Evolutionary conservation across 1,140 invertebrate species (phyloP), one percentile per base, ranked within the genome.

Genomic region (Oedothorax gibbosus): DNA sequence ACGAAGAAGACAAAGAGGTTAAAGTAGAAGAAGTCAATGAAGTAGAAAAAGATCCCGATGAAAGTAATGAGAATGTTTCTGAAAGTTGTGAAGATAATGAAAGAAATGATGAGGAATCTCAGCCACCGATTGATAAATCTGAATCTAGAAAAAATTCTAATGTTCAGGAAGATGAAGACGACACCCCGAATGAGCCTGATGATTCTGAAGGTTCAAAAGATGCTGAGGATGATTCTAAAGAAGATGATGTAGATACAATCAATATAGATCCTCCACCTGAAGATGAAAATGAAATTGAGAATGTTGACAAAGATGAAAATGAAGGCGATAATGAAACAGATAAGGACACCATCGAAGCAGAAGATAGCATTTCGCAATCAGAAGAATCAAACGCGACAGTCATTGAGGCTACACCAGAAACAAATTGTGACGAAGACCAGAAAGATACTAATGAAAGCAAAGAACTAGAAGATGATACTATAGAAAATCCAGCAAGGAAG

Each of bases 41-140:
- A n/a, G 15, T n/a, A 11, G 60, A 53, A 51, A 50, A 65, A 65
- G n/a, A 50, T 15, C 21, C 50, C 7, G 14, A 66, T 54, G 77
- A 54, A 68, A 68, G 51, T 68, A 79, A 68, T 57, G 80, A 49
- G 71, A 18, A 56, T 79, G 65, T 73, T 72, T 51, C 84, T 15
- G 68, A 66, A 68, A 68, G 21, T 50, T 60, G 18, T 21, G 12
- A 85, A 65, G 62, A 56, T 15, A 57, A 57, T 14, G 72, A 81
- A 57, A 51, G 68, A 72, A 66, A 11, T 12, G 62, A 80, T 15
- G 75, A 79, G 71, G 50, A 68, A 68, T 20, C 11, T 68, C 11
- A 4, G 21, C 11, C 15, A 5, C 21, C 18, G n/a, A 35, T 20
- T 15, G 21, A 12, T 21, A 35, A 68, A 21, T n/a, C n/a, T 12